Evolutionary conservation across 2,113 vertebrate species (phyloP).

Genomic region (Grantiella picta): DNA sequence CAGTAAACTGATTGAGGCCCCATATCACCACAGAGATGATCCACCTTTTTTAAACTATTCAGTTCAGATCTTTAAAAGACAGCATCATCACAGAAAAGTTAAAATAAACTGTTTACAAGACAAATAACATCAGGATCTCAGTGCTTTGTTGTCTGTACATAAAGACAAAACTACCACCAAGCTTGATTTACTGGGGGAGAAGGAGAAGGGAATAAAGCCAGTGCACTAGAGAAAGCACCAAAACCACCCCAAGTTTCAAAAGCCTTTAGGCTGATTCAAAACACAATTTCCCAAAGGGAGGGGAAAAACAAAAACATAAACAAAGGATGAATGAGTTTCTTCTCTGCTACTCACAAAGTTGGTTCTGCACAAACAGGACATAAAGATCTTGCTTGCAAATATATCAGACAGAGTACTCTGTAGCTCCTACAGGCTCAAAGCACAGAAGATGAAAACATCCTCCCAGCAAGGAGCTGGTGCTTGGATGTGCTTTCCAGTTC

Average conservation of each 20-base stretch:
- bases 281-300: background rate
- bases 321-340: background rate
- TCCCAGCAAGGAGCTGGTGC: background rate
- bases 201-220: background rate
- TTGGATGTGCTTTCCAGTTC: background rate
- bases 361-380: background rate
- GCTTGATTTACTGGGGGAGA: background rate
- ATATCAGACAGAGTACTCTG: background rate
- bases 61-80: background rate
- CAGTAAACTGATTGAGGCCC: background rate
- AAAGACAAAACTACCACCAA: background rate
- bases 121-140: background rate
- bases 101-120: background rate
- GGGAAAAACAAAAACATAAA: background rate
- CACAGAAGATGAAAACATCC: background rate
- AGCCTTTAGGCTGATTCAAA: background rate
- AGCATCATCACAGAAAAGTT: background rate
- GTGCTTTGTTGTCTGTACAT: background rate
- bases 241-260: background rate
- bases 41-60: background rate
- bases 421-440: background rate
- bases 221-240: background rate
- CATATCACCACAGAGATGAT: background rate
- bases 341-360: background rate
- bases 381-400: background rate